Evolutionary conservation across 2,888 invertebrate species (phyloP).

Genomic region (Eretmocerus hayati): DNA sequence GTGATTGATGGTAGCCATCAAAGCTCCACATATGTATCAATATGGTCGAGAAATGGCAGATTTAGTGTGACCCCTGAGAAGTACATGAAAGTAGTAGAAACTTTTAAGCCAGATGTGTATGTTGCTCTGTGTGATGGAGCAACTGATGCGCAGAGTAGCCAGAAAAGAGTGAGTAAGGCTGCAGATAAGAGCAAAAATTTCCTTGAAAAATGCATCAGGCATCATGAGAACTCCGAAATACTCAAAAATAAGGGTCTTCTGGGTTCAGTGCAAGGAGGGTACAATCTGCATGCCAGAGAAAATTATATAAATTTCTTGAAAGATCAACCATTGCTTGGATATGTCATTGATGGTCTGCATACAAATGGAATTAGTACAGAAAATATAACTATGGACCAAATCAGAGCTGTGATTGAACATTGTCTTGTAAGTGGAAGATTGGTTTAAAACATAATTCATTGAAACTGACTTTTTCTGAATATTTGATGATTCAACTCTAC

Average conservation of each 20-base stretch:
- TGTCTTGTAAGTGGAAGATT: conserved; percentile 52
- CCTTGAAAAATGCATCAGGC: conserved; percentile 62
- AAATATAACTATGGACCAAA: conserved; percentile 49
- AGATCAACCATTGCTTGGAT: conserved; percentile 59
- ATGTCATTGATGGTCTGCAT: conserved; percentile 76
- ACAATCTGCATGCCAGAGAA: conserved; percentile 57
- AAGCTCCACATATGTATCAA: conserved; percentile 60
- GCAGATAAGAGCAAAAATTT: conserved; percentile 62
- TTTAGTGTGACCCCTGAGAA: conserved; percentile 58
- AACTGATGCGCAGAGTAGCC: conserved; percentile 58
- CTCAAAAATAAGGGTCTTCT: conserved; percentile 52
- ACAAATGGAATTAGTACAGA: conserved; percentile 61
- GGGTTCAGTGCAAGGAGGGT: conserved; percentile 72
- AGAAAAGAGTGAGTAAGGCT: conserved; percentile 66
- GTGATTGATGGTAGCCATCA: conserved; percentile 65
- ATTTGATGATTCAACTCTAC: conserved; percentile 17
- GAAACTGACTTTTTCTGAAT: neutral
- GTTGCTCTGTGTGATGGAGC: conserved; percentile 75
- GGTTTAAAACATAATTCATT: neutral
- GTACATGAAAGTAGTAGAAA: conserved; percentile 72
- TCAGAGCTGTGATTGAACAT: conserved; percentile 57
- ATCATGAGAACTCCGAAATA: conserved; percentile 54
- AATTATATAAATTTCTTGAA: conserved; percentile 57
- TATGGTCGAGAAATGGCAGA: conserved; percentile 77
- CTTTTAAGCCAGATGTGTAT: conserved; percentile 74